Percentiles rank a stretch among this genome's conserved stretches.
phyloP scores from a whole-genome alignment of 2,888 invertebrate genomes.

The Hemithea aestivaria region DNA sequence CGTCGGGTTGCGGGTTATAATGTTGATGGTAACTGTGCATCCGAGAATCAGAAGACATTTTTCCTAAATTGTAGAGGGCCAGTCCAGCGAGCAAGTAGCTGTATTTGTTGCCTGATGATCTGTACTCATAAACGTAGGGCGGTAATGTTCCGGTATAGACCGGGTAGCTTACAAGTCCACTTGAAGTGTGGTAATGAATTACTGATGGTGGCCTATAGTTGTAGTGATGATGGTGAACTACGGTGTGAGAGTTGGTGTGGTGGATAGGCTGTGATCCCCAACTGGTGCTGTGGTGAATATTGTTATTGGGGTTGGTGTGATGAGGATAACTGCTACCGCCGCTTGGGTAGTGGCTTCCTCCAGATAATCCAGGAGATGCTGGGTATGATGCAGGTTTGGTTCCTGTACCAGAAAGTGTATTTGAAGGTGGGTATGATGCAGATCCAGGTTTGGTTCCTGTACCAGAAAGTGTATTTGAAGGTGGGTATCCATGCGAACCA shows the following conservation, averaged over 20 bases:
- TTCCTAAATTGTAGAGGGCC: slow-evolving; percentile 27
- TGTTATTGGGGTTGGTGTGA: background rate
- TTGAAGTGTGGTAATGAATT: slow-evolving; percentile 6
- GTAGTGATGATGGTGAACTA: slow-evolving; percentile 6
- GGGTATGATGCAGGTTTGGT: background rate
- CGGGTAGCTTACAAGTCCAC: slow-evolving; percentile 14
- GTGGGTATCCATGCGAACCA: too few species aligned
- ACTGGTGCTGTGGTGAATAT: slow-evolving; percentile 1
- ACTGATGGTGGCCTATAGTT: slow-evolving; percentile 10
- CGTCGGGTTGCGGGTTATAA: slow-evolving; percentile 17
- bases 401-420: too few species aligned
- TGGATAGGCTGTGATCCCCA: slow-evolving; percentile 1
- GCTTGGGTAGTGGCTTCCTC: background rate
- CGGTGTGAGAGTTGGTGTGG: background rate
- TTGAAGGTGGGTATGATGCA: too few species aligned
- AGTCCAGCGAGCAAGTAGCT: slow-evolving; percentile 25
- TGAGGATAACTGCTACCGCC: background rate
- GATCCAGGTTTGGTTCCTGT: too few species aligned
- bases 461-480: too few species aligned
- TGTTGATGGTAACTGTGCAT: slow-evolving; percentile 9
- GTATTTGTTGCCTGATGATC: slow-evolving; percentile 25
- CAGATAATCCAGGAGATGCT: slow-evolving; percentile 1
- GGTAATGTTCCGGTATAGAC: slow-evolving; percentile 22
- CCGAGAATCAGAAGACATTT: slow-evolving; percentile 9
- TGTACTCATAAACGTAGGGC: slow-evolving; percentile 26